phyloP scores from a whole-genome alignment of 2,888 invertebrate species.

The Drosophila paranaensis region DNA sequence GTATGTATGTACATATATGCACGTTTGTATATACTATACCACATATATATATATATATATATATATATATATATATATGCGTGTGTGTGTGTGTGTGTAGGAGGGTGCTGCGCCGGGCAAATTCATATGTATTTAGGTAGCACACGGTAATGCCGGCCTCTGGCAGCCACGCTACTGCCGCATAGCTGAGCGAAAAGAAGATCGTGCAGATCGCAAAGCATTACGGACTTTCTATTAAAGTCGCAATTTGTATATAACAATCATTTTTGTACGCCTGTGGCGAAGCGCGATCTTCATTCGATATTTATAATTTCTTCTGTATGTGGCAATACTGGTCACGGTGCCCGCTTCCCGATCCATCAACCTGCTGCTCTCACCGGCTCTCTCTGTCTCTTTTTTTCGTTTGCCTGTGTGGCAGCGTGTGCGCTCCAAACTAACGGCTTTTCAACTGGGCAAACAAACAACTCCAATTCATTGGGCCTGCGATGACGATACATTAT shows the following conservation, averaged over 20 bases:
- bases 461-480: constrained; percentile 50
- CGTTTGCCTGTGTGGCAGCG: constrained; percentile 19
- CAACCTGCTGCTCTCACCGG: constrained; percentile 40
- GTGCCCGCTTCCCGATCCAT: constrained; percentile 29
- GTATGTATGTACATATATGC: constrained; percentile 38
- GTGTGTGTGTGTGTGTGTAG: constrained; percentile 18
- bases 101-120: constrained; percentile 75
- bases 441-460: constrained; percentile 45
- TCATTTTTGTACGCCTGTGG: background rate
- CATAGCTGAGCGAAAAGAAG: constrained; percentile 14
- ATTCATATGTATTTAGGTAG: constrained; percentile 41
- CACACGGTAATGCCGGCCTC: constrained; percentile 44
- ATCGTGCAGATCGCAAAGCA: background rate
- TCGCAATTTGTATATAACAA: constrained; percentile 32
- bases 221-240: constrained; percentile 16
- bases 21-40: constrained; percentile 36
- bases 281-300: constrained; percentile 30
- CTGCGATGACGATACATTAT: constrained; percentile 41
- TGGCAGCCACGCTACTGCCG: constrained; percentile 35
- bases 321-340: constrained; percentile 54
- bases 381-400: constrained; percentile 26
- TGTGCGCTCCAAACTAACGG: constrained; percentile 39
- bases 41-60: background rate
- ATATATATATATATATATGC: background rate
- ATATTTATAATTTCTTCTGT: constrained; percentile 12